Conservation (phyloP, 2,888 invertebrate genomes). For the Liopterus haemorrhoidalis region DNA sequence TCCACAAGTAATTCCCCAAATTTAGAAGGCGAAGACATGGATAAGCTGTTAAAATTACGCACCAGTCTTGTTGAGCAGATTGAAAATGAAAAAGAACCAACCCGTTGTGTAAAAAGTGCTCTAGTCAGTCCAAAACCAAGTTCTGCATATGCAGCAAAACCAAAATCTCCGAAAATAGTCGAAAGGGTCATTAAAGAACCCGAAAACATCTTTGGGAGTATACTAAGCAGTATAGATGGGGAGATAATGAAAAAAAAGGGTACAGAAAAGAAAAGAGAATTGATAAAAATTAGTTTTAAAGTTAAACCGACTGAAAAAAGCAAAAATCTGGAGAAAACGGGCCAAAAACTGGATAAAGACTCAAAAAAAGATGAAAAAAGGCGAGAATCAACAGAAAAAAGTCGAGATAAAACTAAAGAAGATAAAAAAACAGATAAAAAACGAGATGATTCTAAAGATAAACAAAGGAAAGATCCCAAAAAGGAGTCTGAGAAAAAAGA, state of each 20-base stretch:
- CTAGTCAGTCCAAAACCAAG: constrained; percentile 2
- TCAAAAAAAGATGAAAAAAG: constrained; percentile 8
- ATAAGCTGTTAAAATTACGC: constrained; percentile 49
- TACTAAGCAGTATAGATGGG: constrained; percentile 35
- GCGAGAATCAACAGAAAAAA: constrained; percentile 1
- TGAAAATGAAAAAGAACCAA: constrained; percentile 33
- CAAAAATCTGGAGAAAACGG: constrained; percentile 12
- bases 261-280: constrained; percentile 20
- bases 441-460: constrained; percentile 8
- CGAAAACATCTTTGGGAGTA: constrained; percentile 32
- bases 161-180: constrained; percentile 13
- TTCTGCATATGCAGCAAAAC: constrained; percentile 3
- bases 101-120: constrained; percentile 29
- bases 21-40: constrained; percentile 47
- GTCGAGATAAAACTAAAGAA: constrained; percentile 5
- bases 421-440: constrained; percentile 3
- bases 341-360: not conserved
- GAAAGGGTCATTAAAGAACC: constrained; percentile 22
- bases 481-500: constrained; percentile 8
- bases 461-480: constrained; percentile 6
- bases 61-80: constrained; percentile 50
- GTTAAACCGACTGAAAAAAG: too few relatives aligned
- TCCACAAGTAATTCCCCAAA: constrained; percentile 25
- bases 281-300: not conserved
- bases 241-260: constrained; percentile 30